Evolutionary conservation across 2,113 vertebrate genomes (phyloP), one percentile per base, ranked within the genome.

Genomic region (Motacilla alba): DNA sequence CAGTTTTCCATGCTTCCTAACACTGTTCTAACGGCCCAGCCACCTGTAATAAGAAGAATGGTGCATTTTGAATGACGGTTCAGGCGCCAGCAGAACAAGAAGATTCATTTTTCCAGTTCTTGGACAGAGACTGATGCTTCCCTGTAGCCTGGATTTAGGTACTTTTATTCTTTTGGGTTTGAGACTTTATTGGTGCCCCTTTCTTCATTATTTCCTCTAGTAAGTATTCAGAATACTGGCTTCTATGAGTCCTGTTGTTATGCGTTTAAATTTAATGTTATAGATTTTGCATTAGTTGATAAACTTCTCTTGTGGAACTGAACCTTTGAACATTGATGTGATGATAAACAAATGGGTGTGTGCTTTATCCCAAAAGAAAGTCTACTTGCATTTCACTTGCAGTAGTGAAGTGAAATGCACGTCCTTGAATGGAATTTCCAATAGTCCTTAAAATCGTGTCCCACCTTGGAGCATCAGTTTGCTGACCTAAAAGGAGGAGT

Each of bases 131-230:
- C 90, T 47, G 83, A 90, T 92, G 83, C 46, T 83, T 89, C 35
- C 46, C 59, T 81, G 59, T 79, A 93, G 55, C 50, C 68, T 74
- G 94, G 85, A 90, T 90, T 90, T 92, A 95, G 90, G 95, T 96
- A 96, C 27, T 92, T 92, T 28, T 47, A 55, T 86, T 8, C 7
- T 88, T 86, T 77, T 47, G 75, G n/a, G 28, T 12, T 24, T 79
- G 49, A 56, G 62, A 33, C 50, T 95, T 88, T 93, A 47, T 85
- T 8, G 83, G 19, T 63, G 62, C 73, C 20, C 17, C 17, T 91
- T 44, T 89, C 31, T 86, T 64, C 63, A 39, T 50, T 63, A 24
- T 84, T 94, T 81, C 6, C 16, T 83, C 8, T 66, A 30, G 10
- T 66, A 58, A n/a, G 12, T 75, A 75, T 49, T 83, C 20, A 73